A percentile compares a stretch with the other conserved stretches of the same genome.
phyloP scores from a whole-genome alignment of 2,888 invertebrate species.

The Esperia sulphurella region DNA sequence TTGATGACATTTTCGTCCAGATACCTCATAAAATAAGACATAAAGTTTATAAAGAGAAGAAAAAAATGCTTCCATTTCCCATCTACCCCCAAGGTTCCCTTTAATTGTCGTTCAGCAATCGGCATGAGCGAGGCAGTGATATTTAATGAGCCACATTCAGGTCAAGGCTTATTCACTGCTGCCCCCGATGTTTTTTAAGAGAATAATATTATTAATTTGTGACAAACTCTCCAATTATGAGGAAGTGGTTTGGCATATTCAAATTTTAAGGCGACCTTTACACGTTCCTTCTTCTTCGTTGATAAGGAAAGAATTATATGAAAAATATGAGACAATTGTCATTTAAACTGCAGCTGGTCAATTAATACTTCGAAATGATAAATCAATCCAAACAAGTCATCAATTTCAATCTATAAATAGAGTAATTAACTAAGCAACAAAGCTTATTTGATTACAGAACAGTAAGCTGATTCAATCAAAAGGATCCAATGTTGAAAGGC shows the following conservation, averaged over 20 bases:
- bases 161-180: conserved; percentile 52
- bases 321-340: background rate
- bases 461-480: background rate
- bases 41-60: conserved; percentile 38
- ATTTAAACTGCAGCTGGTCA: too few relatives aligned
- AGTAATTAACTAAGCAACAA: too few relatives aligned
- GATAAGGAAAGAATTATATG: too few relatives aligned
- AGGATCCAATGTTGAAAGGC: background rate
- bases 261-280: background rate
- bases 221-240: conserved; percentile 9
- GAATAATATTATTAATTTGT: conserved; percentile 5
- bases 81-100: conserved; percentile 45
- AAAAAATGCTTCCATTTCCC: conserved; percentile 40
- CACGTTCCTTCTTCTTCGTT: too few relatives aligned
- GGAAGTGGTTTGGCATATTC: background rate
- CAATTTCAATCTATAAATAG: too few relatives aligned
- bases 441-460: background rate
- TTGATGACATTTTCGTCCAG: conserved; percentile 26
- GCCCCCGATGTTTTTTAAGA: conserved; percentile 14
- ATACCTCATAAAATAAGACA: conserved; percentile 39
- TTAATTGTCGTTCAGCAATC: conserved; percentile 64
- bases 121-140: conserved; percentile 56
- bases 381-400: too few relatives aligned
- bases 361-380: too few relatives aligned
- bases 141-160: conserved; percentile 64